Conservation (phyloP, 2,888 invertebrate species). For the Rhogogaster chlorosoma region DNA sequence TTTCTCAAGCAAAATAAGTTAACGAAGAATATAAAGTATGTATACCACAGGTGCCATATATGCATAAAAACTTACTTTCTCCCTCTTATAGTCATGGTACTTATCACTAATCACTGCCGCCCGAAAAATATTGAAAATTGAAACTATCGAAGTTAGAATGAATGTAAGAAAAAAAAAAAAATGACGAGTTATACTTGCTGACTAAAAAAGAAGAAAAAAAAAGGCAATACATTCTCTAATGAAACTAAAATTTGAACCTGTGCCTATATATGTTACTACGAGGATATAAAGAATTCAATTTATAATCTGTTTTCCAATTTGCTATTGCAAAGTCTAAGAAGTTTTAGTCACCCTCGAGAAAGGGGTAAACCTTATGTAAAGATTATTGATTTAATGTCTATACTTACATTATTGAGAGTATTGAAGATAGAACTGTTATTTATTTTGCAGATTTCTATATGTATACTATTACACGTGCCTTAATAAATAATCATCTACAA, state of each 20-base stretch:
- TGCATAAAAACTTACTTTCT: constrained; percentile 1
- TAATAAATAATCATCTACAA: constrained; percentile 34
- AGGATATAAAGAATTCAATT: background rate
- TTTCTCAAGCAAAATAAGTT: background rate
- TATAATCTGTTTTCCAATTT: background rate
- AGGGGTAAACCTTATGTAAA: background rate
- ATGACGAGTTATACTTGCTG: background rate
- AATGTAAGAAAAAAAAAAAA: background rate
- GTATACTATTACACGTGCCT: constrained; percentile 33
- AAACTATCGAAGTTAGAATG: background rate
- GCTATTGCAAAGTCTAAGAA: constrained; percentile 15
- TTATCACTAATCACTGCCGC: background rate
- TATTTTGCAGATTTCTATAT: background rate
- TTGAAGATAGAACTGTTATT: constrained; percentile 6
- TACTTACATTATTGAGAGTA: background rate
- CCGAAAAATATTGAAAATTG: background rate
- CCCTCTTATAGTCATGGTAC: background rate
- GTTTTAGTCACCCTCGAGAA: background rate
- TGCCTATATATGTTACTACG: too few species aligned
- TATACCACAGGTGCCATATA: constrained; percentile 23
- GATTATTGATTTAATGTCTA: background rate
- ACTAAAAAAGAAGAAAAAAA: background rate
- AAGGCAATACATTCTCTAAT: background rate
- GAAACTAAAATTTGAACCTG: background rate
- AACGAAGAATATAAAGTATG: background rate